Base-by-base conservation (phyloP, 1,140 invertebrate species). In the Gryllus bimaculatus region DNA sequence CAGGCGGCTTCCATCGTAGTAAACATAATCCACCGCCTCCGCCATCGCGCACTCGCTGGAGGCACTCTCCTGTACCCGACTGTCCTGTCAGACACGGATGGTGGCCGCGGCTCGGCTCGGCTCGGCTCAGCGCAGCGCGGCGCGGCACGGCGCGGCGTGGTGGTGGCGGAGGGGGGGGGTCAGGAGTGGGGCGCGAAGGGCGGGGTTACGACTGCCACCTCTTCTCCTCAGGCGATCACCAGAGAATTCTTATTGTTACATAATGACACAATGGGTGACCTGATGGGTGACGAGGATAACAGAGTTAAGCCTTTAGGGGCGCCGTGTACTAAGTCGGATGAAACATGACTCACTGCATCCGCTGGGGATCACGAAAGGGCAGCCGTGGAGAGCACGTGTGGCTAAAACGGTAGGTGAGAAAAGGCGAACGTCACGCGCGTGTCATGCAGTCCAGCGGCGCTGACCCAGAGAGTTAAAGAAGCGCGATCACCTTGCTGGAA, bases 1-100 rank as follows among this genome's bases (percentile, higher is more conserved):
- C 8, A 87, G 85, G 26, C 87, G 87, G 82, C 87, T 90, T 21
- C 90, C 90, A 82, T 88, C 87, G 82, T 91, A 91, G 77, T 87
- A 84, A 8, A 48, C 76, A 80, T 78, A 74, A 49, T 74, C 80
- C 8, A 47, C 78, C 39, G 76, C 79, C 15, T 47, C 54, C 75
- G 80, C 78, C 80, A 81, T 81, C 75, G 47, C 47, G 47, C 48
- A 12, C 18, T 7, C 15, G 8, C 7, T 13, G 15, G n/a, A 20
- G n/a, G 10, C 7, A 0, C 76, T 10, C 15, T 54, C 8, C 48
- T 48, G 48, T 18, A 18, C n/a, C 18, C 48, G 20, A 20, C 8
- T 54, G n/a, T 48, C 15, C 8, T 39, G 26, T 39, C 75, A 13
- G 26, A 18, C 48, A 10, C 7, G 8, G 75, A 21, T 26, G 26